phyloP scores from a whole-genome alignment of 2,113 vertebrate species.

The Solea senegalensis region DNA sequence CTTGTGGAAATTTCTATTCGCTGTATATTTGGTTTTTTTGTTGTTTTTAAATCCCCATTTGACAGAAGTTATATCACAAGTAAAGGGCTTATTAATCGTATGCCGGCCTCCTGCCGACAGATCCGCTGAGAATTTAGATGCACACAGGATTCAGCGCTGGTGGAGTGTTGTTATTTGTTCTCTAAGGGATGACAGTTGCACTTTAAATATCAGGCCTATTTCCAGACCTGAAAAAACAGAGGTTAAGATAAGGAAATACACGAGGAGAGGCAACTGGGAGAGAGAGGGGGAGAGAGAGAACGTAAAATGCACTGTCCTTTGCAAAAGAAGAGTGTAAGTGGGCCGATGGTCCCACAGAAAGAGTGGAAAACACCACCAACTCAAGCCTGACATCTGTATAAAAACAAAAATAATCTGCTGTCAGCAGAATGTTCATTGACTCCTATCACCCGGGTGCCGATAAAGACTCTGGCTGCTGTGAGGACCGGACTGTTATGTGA shows the following conservation, averaged over 20 bases:
- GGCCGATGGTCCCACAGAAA: conserved; percentile 53
- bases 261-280: conserved; percentile 14
- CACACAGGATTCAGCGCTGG: conserved; percentile 31
- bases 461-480: conserved; percentile 81
- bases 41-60: not conserved
- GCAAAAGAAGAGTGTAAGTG: conserved; percentile 56
- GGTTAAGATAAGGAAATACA: conserved; percentile 49
- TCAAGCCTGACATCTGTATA: conserved; percentile 86
- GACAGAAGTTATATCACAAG: conserved; percentile 52
- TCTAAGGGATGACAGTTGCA: conserved; percentile 59
- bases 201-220: conserved; percentile 77
- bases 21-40: conserved; percentile 9
- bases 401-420: conserved; percentile 92
- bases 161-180: conserved; percentile 63
- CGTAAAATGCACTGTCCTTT: conserved; percentile 31
- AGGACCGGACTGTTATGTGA: conserved; percentile 85
- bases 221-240: conserved; percentile 50
- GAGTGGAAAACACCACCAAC: conserved; percentile 83
- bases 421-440: conserved; percentile 87
- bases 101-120: conserved; percentile 57
- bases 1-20: conserved; percentile 23
- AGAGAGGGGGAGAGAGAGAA: conserved; percentile 22
- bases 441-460: conserved; percentile 84
- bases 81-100: conserved; percentile 66
- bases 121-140: conserved; percentile 56